Conservation (phyloP, 2,888 invertebrate species). For the Agriopis aurantiaria region DNA sequence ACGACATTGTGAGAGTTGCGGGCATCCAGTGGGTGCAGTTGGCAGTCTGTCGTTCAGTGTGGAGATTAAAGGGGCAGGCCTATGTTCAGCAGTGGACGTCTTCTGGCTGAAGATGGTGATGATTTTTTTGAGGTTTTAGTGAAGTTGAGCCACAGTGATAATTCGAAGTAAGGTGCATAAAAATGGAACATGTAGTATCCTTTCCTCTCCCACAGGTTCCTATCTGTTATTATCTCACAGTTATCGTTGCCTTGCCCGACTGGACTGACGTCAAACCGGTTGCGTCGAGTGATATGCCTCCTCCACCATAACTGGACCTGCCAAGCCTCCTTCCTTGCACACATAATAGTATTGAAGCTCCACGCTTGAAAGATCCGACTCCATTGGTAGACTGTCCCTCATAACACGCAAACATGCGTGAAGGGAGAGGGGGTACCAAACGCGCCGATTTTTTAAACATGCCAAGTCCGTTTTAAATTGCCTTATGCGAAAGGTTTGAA, state of each 20-base stretch:
- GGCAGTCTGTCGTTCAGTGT: too few relatives aligned
- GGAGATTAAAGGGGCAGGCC: too few relatives aligned
- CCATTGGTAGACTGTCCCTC: slow-evolving; percentile 33
- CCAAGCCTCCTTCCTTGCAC: slow-evolving; percentile 17
- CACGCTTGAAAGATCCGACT: slow-evolving; percentile 30
- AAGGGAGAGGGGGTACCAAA: slow-evolving; percentile 37
- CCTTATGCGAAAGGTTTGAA: slow-evolving; percentile 49
- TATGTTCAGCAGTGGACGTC: too few relatives aligned
- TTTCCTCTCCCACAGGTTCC: slow-evolving; percentile 46
- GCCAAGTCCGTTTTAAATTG: slow-evolving; percentile 41
- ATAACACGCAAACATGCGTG: slow-evolving; percentile 41
- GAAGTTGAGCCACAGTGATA: neutral
- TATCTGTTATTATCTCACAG: slow-evolving; percentile 66
- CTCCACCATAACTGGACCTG: slow-evolving; percentile 54
- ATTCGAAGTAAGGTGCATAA: neutral
- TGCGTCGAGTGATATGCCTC: slow-evolving; percentile 61
- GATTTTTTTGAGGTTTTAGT: too few relatives aligned
- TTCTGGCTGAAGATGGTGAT: too few relatives aligned
- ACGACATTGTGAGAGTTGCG: too few relatives aligned
- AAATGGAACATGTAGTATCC: slow-evolving; percentile 31
- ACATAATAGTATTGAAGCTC: neutral
- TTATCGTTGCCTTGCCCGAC: slow-evolving; percentile 68
- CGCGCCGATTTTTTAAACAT: slow-evolving; percentile 41
- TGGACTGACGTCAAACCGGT: slow-evolving; percentile 75
- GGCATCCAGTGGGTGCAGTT: too few relatives aligned